phyloP scores from a whole-genome alignment of 2,113 vertebrate species.

The Xiphophorus couchianus region DNA sequence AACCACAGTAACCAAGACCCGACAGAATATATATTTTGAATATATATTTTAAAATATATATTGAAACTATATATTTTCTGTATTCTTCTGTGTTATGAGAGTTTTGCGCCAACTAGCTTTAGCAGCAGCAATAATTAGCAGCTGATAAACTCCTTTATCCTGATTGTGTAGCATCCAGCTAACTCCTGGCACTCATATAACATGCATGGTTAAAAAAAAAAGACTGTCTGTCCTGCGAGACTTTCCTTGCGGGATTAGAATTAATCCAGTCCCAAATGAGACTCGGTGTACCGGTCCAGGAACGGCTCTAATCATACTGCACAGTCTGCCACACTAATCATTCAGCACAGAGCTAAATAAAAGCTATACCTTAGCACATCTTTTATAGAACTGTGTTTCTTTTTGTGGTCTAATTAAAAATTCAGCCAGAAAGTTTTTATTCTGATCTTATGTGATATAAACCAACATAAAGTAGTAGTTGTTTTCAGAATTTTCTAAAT shows the following conservation, averaged over 20 bases:
- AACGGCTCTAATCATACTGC: constrained; percentile 39
- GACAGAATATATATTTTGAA: no score
- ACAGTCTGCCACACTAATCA: constrained; percentile 37
- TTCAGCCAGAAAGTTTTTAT: no score
- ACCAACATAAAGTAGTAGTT: no score
- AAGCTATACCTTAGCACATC: constrained; percentile 20
- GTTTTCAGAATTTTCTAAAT: no score
- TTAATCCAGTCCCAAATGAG: constrained; percentile 54
- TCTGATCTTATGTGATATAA: no score
- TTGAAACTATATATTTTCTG: background rate
- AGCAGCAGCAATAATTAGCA: constrained; percentile 30
- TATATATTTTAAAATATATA: no score
- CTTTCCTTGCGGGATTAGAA: constrained; percentile 68
- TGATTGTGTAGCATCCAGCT: constrained; percentile 32
- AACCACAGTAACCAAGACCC: constrained; percentile 3
- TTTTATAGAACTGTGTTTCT: no score
- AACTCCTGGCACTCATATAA: constrained; percentile 21
- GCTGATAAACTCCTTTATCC: constrained; percentile 42
- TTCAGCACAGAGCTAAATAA: constrained; percentile 50
- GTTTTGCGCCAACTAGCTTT: background rate
- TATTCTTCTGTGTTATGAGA: background rate
- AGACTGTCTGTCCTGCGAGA: constrained; percentile 34
- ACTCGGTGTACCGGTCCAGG: constrained; percentile 42
- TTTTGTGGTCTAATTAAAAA: no score
- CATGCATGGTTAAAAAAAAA: constrained; percentile 34